These are phyloP conservation scores for Orestias chungarensis DNA, from an alignment of 2,797 vertebrate species.

Conservation along the genomic window DNA sequence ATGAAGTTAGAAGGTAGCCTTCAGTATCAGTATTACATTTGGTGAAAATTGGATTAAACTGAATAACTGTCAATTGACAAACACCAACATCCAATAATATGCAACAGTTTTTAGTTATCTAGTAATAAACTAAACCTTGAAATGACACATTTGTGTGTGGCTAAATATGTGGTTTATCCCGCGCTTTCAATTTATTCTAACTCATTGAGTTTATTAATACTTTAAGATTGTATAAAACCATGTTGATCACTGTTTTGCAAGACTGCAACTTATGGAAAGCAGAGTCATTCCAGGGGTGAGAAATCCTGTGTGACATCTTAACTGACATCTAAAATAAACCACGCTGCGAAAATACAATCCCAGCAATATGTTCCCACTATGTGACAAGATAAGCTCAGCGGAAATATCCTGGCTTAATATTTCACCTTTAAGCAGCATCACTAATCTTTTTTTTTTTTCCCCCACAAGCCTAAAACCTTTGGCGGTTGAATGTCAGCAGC, in stretches of 20 bases:
- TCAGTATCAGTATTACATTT: conserved; percentile 58
- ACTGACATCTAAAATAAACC: conserved; percentile 5
- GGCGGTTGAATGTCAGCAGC: conserved; percentile 20
- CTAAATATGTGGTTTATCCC: background rate
- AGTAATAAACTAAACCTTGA: conserved; percentile 19
- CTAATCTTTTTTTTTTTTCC: background rate
- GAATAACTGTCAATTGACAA: conserved; percentile 41
- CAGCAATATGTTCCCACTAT: background rate
- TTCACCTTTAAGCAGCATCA: background rate
- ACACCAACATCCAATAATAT: conserved; percentile 30
- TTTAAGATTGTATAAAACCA: conserved; percentile 7
- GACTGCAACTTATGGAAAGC: background rate
- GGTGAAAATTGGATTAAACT: conserved; percentile 51
- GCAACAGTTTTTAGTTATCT: conserved; percentile 27
- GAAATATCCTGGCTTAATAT: background rate
- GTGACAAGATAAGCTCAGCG: conserved; percentile 9
- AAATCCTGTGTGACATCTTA: conserved; percentile 7
- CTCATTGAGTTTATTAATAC: conserved; percentile 12
- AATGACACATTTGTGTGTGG: background rate
- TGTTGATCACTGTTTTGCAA: background rate
- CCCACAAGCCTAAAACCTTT: conserved; percentile 8
- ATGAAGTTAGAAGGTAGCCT: conserved; percentile 44
- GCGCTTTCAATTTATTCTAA: conserved; percentile 7
- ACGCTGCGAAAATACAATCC: background rate
- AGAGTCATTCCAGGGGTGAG: background rate